phyloP scores from a whole-genome alignment of 2,113 vertebrate species.

The Pterophyllum scalare region DNA sequence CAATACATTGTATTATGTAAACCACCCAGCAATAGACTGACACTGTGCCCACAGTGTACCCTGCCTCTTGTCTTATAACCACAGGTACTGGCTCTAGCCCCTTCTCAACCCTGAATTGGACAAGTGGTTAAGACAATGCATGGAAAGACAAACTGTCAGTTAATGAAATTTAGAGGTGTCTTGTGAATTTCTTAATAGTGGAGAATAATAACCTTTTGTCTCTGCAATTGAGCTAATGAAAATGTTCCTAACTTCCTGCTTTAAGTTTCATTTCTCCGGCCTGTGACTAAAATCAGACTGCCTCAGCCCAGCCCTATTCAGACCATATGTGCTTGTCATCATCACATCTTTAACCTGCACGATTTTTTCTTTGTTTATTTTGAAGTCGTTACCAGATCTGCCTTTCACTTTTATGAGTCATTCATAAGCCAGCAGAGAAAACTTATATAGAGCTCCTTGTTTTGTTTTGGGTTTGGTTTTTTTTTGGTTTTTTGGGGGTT shows the following conservation, averaged over 20 bases:
- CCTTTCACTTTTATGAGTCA: conserved; percentile 11
- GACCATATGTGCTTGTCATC: not conserved
- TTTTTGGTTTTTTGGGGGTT: too few relatives aligned
- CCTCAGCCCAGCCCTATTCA: not conserved
- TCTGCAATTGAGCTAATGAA: not conserved
- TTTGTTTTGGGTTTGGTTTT: too few relatives aligned
- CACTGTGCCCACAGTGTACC: not conserved
- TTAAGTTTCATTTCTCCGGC: not conserved
- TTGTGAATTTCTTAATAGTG: not conserved
- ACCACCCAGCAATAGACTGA: not conserved
- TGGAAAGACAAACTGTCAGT: not conserved
- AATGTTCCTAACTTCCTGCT: not conserved
- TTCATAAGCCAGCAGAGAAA: conserved; percentile 20
- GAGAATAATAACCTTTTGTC: not conserved
- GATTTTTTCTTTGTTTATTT: conserved; percentile 27
- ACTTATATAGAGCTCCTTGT: conserved; percentile 22
- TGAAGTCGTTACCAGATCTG: conserved; percentile 35
- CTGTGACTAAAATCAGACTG: conserved; percentile 4
- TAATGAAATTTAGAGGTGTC: not conserved
- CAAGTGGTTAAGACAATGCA: not conserved
- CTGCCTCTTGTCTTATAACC: not conserved
- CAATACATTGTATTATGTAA: not conserved
- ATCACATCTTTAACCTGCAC: conserved; percentile 35
- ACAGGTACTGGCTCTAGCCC: too few relatives aligned
- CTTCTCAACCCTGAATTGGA: not conserved